Evolutionary conservation across 1,140 invertebrate species (phyloP).

Genomic region (Battus philenor): DNA sequence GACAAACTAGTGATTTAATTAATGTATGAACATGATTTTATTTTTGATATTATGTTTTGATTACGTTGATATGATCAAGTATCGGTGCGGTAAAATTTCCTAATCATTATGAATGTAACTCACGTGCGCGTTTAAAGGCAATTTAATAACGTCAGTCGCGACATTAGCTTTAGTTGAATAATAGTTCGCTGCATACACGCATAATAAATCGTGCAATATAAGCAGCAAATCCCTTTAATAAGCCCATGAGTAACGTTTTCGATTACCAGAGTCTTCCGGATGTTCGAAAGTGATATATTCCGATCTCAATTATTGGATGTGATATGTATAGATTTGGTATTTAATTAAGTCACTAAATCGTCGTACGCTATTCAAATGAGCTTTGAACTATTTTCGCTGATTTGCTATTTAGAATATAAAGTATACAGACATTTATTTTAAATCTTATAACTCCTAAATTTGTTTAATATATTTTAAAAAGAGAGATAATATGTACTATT

Average conservation of each 20-base stretch:
- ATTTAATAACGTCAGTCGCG: conserved; percentile 13
- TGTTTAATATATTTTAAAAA: too few relatives aligned
- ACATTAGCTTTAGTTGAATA: conserved; percentile 15
- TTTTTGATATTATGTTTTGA: too few relatives aligned
- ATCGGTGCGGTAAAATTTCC: conserved; percentile 1
- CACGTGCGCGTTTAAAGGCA: conserved; percentile 5
- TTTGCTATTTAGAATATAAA: too few relatives aligned
- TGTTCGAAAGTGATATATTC: conserved; percentile 13
- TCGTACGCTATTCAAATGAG: too few relatives aligned
- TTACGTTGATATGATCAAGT: too few relatives aligned
- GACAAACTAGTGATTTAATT: too few relatives aligned
- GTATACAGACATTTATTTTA: too few relatives aligned
- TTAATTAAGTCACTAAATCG: too few relatives aligned
- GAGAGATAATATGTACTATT: too few relatives aligned
- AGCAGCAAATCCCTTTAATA: conserved; percentile 16
- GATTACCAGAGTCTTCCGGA: conserved; percentile 14
- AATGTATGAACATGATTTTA: too few relatives aligned
- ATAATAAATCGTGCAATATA: conserved; percentile 13
- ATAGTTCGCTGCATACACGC: conserved; percentile 7
- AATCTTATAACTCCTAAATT: too few relatives aligned
- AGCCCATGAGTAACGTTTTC: conserved; percentile 9
- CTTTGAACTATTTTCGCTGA: too few relatives aligned
- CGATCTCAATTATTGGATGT: conserved; percentile 6
- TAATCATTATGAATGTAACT: conserved; percentile 9
- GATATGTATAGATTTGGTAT: not conserved